A percentile compares a stretch with the other conserved stretches of the same genome.
phyloP scores from a whole-genome alignment of 2,888 invertebrate genomes.

The Phengaris alcon region DNA sequence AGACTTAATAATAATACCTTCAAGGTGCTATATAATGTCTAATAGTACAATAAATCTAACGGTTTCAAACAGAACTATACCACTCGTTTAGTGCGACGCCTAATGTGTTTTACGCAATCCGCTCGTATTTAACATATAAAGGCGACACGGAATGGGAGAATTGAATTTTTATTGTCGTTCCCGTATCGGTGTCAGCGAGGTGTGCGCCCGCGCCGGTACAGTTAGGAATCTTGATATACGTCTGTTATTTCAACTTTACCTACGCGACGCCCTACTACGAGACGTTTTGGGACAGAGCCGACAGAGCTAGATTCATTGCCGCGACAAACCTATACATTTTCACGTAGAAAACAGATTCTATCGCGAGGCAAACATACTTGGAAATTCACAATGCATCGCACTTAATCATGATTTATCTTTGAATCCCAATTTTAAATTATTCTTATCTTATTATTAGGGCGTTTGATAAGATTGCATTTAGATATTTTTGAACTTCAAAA shows the following conservation, averaged over 20 bases:
- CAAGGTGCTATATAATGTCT: not conserved
- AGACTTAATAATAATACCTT: slow-evolving; percentile 16
- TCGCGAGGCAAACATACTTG: slow-evolving; percentile 14
- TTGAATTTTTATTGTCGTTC: slow-evolving; percentile 64
- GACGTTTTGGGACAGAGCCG: slow-evolving; percentile 36
- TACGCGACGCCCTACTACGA: slow-evolving; percentile 49
- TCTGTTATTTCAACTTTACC: slow-evolving; percentile 42
- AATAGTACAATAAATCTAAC: slow-evolving; percentile 26
- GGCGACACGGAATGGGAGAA: slow-evolving; percentile 48
- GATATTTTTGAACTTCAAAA: not conserved
- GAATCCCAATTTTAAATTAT: not conserved
- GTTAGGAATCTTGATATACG: slow-evolving; percentile 67
- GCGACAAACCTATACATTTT: slow-evolving; percentile 17
- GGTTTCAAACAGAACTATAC: slow-evolving; percentile 24
- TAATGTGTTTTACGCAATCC: slow-evolving; percentile 39
- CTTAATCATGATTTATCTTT: not conserved
- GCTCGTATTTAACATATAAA: slow-evolving; percentile 50
- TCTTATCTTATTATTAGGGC: not conserved
- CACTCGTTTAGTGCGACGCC: slow-evolving; percentile 53
- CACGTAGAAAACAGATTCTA: slow-evolving; percentile 27
- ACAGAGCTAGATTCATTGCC: slow-evolving; percentile 34
- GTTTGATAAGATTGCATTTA: not conserved
- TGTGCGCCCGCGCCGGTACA: slow-evolving; percentile 49
- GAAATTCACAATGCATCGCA: slow-evolving; percentile 14
- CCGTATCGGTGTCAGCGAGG: slow-evolving; percentile 39